Evolutionary conservation across 2,113 vertebrate species (phyloP).

Genomic region (Paraplagusia blochii): DNA sequence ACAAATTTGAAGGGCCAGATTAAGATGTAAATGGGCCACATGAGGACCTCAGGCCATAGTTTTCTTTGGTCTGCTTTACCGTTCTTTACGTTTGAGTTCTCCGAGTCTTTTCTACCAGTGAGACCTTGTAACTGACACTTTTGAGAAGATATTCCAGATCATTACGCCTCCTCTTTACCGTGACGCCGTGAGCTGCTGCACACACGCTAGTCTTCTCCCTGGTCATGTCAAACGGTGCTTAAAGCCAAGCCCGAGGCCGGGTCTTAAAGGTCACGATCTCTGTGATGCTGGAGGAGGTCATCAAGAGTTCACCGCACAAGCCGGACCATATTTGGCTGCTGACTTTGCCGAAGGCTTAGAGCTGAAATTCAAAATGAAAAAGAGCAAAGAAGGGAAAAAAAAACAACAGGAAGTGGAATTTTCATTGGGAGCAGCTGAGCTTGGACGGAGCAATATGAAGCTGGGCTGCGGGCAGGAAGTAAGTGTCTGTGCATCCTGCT

Average conservation of each 20-base stretch:
- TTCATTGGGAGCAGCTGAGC: constrained; percentile 79
- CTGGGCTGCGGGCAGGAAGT: constrained; percentile 69
- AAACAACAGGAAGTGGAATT: constrained; percentile 62
- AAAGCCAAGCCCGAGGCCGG: constrained; percentile 57
- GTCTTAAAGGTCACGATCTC: constrained; percentile 69
- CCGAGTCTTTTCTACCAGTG: constrained; percentile 18
- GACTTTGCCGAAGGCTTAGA: constrained; percentile 70
- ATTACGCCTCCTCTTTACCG: constrained; percentile 16
- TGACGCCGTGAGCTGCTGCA: neutral
- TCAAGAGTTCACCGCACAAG: constrained; percentile 65
- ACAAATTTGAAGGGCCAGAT: no score
- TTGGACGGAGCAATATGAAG: constrained; percentile 65
- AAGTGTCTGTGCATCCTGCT: constrained; percentile 20
- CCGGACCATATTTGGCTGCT: constrained; percentile 64
- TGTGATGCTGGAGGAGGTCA: constrained; percentile 60
- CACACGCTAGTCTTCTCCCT: constrained; percentile 13
- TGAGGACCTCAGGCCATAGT: no score
- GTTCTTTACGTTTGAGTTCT: constrained; percentile 9
- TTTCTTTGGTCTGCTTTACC: no score
- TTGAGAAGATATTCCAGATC: constrained; percentile 11
- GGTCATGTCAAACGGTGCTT: constrained; percentile 34
- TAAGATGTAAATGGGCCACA: no score
- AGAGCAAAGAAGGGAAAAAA: constrained; percentile 25
- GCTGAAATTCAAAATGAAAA: constrained; percentile 72
- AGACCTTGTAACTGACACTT: constrained; percentile 22